Conservation (phyloP, 2,888 invertebrate species). For the Noctua janthe region DNA sequence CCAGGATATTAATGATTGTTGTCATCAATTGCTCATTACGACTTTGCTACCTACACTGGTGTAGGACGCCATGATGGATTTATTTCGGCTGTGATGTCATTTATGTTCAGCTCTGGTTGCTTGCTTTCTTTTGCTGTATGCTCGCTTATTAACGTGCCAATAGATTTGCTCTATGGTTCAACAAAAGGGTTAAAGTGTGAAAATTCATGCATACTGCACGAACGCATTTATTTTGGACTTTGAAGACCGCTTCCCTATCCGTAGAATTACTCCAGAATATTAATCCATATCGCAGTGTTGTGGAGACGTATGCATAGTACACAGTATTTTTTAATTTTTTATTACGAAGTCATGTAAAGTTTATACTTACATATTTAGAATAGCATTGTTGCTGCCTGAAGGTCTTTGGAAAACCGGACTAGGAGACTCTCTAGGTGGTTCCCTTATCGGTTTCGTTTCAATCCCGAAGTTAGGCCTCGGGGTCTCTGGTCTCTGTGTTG, state of each 20-base stretch:
- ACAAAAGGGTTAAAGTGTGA: too few relatives aligned
- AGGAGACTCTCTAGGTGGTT: constrained; percentile 68
- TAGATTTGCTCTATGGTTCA: too few relatives aligned
- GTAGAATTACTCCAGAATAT: too few relatives aligned
- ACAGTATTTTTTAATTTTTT: background rate
- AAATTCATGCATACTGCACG: too few relatives aligned
- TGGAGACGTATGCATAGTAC: too few relatives aligned
- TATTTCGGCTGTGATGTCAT: constrained; percentile 31
- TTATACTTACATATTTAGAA: constrained; percentile 83
- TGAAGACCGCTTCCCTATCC: too few relatives aligned
- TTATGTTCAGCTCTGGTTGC: constrained; percentile 3
- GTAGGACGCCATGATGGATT: constrained; percentile 37
- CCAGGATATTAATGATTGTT: constrained; percentile 57
- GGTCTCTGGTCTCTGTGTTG: constrained; percentile 3
- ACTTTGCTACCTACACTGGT: background rate
- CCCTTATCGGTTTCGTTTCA: constrained; percentile 73
- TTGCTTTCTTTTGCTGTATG: background rate
- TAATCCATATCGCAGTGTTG: too few relatives aligned
- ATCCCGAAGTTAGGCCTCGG: constrained; percentile 31
- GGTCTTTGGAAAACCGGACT: constrained; percentile 81
- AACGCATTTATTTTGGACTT: too few relatives aligned
- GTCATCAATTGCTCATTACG: constrained; percentile 64
- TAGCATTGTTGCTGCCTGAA: constrained; percentile 66
- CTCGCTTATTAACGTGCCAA: background rate
- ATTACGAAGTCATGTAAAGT: background rate